Evolutionary conservation across 2,113 vertebrate species (phyloP).

Genomic region (Clarias magur): DNA sequence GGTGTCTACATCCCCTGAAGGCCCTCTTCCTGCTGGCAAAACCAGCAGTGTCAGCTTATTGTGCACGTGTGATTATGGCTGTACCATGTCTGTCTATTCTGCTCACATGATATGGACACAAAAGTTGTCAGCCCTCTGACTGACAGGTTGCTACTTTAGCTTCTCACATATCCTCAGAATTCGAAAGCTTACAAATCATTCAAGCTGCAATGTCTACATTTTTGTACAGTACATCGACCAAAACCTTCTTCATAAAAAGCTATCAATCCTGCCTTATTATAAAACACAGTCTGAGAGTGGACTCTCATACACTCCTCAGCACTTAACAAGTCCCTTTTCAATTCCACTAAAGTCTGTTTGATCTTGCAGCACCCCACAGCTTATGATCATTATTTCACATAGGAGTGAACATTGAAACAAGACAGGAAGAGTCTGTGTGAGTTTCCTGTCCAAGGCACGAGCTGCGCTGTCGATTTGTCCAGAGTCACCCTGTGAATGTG

Average conservation of each 20-base stretch:
- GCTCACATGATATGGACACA: slow-evolving; percentile 48
- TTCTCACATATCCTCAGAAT: slow-evolving; percentile 16
- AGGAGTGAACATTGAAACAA: slow-evolving; percentile 36
- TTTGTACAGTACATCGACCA: slow-evolving; percentile 49
- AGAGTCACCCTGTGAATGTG: slow-evolving; percentile 52
- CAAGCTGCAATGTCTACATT: slow-evolving; percentile 30
- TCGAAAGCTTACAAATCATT: slow-evolving; percentile 27
- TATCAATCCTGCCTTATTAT: slow-evolving; percentile 32
- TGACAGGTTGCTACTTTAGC: slow-evolving; percentile 44
- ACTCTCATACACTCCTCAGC: neutral
- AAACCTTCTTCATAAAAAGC: slow-evolving; percentile 35
- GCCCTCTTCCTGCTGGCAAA: slow-evolving; percentile 49
- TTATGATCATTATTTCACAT: slow-evolving; percentile 32
- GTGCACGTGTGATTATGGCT: slow-evolving; percentile 55
- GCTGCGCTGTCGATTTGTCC: slow-evolving; percentile 57
- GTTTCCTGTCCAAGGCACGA: slow-evolving; percentile 67
- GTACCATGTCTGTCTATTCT: slow-evolving; percentile 44
- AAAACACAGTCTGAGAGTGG: slow-evolving; percentile 29
- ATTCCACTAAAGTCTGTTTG: slow-evolving; percentile 12
- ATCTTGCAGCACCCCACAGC: slow-evolving; percentile 32
- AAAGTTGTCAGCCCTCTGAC: slow-evolving; percentile 25
- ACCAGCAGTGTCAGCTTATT: slow-evolving; percentile 53
- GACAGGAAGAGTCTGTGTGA: slow-evolving; percentile 44
- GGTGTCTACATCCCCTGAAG: slow-evolving; percentile 40
- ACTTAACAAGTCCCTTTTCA: slow-evolving; percentile 19